These are phyloP conservation scores for Leptinotarsa defecta DNA, from an alignment of 1,140 invertebrate genomes.

Conservation along the genomic window DNA sequence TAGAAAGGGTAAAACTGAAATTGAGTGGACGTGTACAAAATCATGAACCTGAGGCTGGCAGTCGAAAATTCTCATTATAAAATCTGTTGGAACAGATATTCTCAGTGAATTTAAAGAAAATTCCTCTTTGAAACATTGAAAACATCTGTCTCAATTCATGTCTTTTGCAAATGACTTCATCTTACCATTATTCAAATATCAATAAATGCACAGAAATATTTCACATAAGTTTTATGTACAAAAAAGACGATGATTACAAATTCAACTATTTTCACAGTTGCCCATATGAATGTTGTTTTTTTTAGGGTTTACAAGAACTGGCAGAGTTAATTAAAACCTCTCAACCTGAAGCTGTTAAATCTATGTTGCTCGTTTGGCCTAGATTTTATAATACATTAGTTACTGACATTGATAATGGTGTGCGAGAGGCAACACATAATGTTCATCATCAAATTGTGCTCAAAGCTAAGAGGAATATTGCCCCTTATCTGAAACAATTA, in stretches of 20 bases:
- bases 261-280: neutral
- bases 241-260: neutral
- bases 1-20: no score
- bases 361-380: constrained; percentile 77
- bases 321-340: constrained; percentile 66
- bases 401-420: constrained; percentile 76
- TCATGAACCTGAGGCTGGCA: no score
- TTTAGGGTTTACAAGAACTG: constrained; percentile 80
- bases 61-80: no score
- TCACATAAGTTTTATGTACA: neutral
- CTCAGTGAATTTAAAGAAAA: no score
- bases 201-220: no score
- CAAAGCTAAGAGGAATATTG: constrained; percentile 73
- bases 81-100: no score
- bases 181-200: no score
- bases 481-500: constrained; percentile 76
- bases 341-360: constrained; percentile 65
- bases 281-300: constrained; percentile 17
- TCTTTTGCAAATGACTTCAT: no score
- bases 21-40: no score
- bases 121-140: no score
- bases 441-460: constrained; percentile 71
- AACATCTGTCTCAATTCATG: no score
- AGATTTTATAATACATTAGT: constrained; percentile 73
- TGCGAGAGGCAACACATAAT: constrained; percentile 74